A percentile compares a stretch with the other conserved stretches of the same genome.
These are phyloP conservation scores for Pseudoatta argentina DNA, from an alignment of 1,140 invertebrate genomes.

Conservation along the genomic window DNA sequence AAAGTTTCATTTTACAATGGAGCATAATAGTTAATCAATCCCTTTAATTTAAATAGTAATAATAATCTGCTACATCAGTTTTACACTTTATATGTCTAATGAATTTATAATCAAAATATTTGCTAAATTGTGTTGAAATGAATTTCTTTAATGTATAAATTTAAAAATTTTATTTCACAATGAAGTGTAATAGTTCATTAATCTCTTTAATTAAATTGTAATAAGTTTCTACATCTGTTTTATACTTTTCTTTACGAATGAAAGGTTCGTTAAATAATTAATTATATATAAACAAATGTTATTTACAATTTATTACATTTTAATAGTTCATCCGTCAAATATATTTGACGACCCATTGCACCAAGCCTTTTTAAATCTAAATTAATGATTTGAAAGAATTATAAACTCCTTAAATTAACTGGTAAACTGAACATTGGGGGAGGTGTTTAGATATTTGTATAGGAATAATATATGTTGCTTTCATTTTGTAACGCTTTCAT, in stretches of 20 bases:
- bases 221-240: slow-evolving; percentile 1
- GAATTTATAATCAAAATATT: not conserved
- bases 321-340: not conserved
- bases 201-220: not conserved
- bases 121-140: not conserved
- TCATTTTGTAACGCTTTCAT: not conserved
- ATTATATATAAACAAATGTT: not conserved
- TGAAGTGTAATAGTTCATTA: not conserved
- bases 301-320: slow-evolving; percentile 18
- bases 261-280: not conserved
- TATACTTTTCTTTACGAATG: not conserved
- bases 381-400: slow-evolving; percentile 5
- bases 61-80: too few species aligned
- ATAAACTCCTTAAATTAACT: not conserved
- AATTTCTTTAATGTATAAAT: not conserved
- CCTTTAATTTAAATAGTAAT: too few species aligned
- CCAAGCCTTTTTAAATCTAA: not conserved
- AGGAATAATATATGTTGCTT: not conserved
- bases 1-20: not conserved
- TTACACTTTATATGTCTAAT: too few species aligned
- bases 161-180: not conserved
- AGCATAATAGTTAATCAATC: too few species aligned
- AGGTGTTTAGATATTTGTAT: not conserved
- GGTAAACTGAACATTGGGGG: not conserved
- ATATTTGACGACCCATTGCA: not conserved